phyloP scores from a whole-genome alignment of 2,113 vertebrate genomes.

The Scortum barcoo region DNA sequence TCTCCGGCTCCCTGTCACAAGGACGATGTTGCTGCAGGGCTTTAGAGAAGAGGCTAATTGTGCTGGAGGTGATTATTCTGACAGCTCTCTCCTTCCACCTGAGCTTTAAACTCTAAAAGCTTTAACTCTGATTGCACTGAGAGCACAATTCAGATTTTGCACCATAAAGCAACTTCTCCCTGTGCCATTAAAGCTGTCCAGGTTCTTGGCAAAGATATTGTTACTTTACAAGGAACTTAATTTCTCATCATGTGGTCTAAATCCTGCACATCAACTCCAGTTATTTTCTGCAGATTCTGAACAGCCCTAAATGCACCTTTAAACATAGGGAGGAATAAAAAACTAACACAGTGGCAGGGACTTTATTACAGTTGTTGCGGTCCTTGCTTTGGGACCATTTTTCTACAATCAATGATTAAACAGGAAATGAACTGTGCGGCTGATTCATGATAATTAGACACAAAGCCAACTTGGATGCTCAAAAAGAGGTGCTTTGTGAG shows the following conservation, averaged over 20 bases:
- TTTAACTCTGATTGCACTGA: neutral
- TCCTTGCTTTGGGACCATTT: constrained; percentile 2
- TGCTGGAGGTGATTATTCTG: constrained; percentile 19
- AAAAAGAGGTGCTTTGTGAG: neutral
- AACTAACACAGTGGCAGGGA: neutral
- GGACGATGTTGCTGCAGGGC: constrained; percentile 6
- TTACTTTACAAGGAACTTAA: neutral
- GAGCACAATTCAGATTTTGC: neutral
- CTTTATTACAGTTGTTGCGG: neutral
- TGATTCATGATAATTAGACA: neutral
- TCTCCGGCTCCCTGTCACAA: constrained; percentile 8
- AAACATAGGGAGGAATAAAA: neutral
- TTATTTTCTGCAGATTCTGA: neutral
- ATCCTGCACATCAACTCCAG: neutral
- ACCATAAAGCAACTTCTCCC: neutral
- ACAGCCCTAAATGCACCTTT: neutral
- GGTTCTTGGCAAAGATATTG: neutral
- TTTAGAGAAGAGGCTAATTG: constrained; percentile 27
- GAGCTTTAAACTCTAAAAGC: neutral
- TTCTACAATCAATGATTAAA: constrained; percentile 4
- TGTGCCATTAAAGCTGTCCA: neutral
- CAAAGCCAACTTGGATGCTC: neutral
- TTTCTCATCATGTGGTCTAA: neutral
- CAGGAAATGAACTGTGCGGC: neutral
- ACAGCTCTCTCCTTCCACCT: constrained; percentile 10